Evolutionary conservation across 1,140 invertebrate species (phyloP), one percentile per base, ranked within the genome.

Genomic region (Drosophila nigrodunni): DNA sequence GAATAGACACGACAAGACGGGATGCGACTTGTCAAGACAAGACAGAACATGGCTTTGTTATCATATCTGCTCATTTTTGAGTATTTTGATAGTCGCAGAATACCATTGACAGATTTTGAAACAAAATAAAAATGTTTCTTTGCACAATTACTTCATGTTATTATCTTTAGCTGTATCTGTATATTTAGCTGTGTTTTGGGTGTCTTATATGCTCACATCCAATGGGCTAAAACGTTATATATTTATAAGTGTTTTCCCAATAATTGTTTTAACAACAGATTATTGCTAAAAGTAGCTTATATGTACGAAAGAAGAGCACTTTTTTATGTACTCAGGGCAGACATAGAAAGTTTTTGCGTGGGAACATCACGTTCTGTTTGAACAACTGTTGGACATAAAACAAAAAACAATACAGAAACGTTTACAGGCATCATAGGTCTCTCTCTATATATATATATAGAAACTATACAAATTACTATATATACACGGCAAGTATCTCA

Each of bases 331-430:
- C 18, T 57, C 8, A 13, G 13, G 47, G 4, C 4, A 21, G 11
- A 68, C 9, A 30, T 52, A 34, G 39, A 25, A 41, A 11, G 25
- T 30, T 43, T 43, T 41, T 65, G 60, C 72, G 75, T 75, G 75
- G 75, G 75, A 78, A 78, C 41, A 54, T 65, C 41, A 43, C 54
- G 66, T 70, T 70, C 75, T 78, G 66, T 64, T 77, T 64, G 35
- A 43, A 46, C 75, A 77, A 68, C 59, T 77, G 71, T 64, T 54
- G 50, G 50, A 13, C 50, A 52, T 35, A 52, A 15, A 54, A 54
- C n/a, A 37, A 54, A 35, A 37, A 34, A 13, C 11, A 3, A 34
- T 3, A 54, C 13, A 54, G n/a, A 37, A 54, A 54, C 50, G 50
- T 54, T 34, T n/a, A 15, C 50, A 34, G 13, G 30, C 35, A 15